Conservation (phyloP, 2,888 invertebrate genomes). For the Theristus sp. region DNA sequence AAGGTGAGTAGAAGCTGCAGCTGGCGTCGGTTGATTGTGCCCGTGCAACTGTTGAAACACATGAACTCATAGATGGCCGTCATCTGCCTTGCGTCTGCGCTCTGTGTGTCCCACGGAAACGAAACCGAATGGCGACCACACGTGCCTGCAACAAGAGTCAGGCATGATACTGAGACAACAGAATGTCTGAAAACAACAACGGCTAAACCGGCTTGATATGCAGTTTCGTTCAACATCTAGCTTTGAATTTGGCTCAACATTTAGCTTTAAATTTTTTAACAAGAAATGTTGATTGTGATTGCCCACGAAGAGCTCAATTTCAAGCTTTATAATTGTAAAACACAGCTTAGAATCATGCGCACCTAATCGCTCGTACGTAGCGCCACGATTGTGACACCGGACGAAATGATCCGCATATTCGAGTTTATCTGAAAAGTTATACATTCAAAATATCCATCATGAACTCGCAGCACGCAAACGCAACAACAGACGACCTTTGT, state of each 20-base stretch:
- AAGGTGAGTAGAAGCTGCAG: conserved; percentile 52
- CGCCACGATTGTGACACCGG: conserved; percentile 37
- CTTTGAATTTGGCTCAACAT: no score
- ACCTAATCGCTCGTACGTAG: conserved; percentile 31
- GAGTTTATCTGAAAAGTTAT: conserved; percentile 18
- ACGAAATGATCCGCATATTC: conserved; percentile 41
- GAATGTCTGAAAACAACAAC: no score
- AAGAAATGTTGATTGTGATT: no score
- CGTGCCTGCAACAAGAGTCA: no score
- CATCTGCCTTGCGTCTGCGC: conserved; percentile 41
- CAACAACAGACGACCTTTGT: conserved; percentile 30
- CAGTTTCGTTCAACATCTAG: no score
- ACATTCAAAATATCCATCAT: not conserved
- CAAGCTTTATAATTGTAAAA: no score
- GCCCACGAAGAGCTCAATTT: no score
- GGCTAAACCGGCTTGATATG: no score
- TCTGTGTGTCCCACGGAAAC: conserved; percentile 43
- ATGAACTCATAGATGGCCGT: conserved; percentile 51
- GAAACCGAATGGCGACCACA: conserved; percentile 41
- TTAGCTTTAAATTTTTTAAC: no score
- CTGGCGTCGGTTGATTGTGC: conserved; percentile 54
- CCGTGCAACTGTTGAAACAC: conserved; percentile 57
- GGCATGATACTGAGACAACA: no score
- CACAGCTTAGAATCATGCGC: not conserved
- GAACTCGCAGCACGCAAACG: not conserved